Percentiles rank a stretch among this genome's conserved stretches.
phyloP scores from a whole-genome alignment of 2,113 vertebrate species.

The Callionymus lyra region DNA sequence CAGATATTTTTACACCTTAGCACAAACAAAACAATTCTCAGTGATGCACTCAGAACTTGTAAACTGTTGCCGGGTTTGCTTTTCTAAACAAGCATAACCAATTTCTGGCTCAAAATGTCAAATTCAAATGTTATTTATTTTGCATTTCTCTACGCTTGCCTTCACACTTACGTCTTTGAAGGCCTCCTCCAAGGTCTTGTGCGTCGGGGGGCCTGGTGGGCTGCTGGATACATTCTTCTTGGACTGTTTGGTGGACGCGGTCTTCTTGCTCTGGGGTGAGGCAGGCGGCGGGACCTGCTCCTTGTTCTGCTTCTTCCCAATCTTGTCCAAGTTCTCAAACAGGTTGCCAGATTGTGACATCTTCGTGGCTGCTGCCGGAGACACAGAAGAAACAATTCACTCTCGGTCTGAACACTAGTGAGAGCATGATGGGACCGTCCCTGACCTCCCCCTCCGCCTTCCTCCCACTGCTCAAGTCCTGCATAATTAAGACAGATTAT shows the following conservation, averaged over 20 bases:
- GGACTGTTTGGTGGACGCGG: constrained; percentile 38
- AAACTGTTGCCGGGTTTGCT: no score
- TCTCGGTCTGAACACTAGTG: no score
- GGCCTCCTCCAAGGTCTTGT: constrained; percentile 79
- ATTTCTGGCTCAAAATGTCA: no score
- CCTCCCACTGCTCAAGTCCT: no score
- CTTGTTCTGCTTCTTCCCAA: constrained; percentile 80
- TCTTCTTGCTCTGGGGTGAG: constrained; percentile 62
- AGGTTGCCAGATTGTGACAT: constrained; percentile 72
- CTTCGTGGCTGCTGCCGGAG: constrained; percentile 61
- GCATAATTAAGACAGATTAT: no score
- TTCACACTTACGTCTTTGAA: constrained; percentile 83
- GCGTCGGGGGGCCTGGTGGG: constrained; percentile 18
- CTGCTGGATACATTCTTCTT: constrained; percentile 51
- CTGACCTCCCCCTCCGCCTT: no score
- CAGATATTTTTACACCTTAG: no score
- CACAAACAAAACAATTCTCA: no score
- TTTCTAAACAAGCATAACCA: no score
- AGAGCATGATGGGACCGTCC: not conserved
- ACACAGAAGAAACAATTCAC: constrained; percentile 4
- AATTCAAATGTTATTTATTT: no score
- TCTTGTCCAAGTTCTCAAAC: constrained; percentile 78
- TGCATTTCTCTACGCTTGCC: no score
- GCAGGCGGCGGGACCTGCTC: constrained; percentile 82
- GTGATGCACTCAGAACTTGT: no score